Conservation (phyloP, 2,888 invertebrate genomes). For the Lepeophtheirus nordmannii region DNA sequence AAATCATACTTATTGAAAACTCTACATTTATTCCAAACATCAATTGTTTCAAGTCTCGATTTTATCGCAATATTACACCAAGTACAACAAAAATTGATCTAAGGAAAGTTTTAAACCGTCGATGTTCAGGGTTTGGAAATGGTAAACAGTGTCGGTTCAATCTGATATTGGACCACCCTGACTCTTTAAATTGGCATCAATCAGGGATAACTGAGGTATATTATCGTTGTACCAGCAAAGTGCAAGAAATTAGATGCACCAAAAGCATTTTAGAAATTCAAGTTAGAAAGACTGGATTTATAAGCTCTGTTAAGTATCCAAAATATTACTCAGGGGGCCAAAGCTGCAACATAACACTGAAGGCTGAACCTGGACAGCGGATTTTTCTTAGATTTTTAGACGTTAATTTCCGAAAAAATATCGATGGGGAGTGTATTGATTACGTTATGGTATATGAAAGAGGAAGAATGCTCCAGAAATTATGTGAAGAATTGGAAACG, state of each 20-base stretch:
- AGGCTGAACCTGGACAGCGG: constrained; percentile 13
- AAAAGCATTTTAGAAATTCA: background rate
- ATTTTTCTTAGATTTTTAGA: constrained; percentile 7
- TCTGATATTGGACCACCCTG: constrained; percentile 4
- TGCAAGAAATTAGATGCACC: background rate
- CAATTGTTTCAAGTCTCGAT: background rate
- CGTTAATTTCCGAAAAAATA: background rate
- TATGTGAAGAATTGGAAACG: background rate
- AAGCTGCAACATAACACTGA: background rate
- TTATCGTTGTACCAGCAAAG: constrained; percentile 2
- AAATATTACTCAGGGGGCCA: constrained; percentile 7
- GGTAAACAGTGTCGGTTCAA: background rate
- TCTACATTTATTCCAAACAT: background rate
- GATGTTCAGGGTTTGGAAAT: constrained; percentile 5
- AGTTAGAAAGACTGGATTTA: background rate
- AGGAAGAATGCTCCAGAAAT: background rate
- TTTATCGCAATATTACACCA: background rate
- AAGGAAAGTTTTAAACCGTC: background rate
- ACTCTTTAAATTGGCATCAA: background rate
- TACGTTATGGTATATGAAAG: background rate
- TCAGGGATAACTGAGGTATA: background rate
- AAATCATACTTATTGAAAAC: background rate
- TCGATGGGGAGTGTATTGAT: background rate
- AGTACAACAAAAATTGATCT: background rate
- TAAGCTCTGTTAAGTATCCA: constrained; percentile 2